Evolutionary conservation across 2,113 vertebrate species (phyloP).

Genomic region (Pipa parva): DNA sequence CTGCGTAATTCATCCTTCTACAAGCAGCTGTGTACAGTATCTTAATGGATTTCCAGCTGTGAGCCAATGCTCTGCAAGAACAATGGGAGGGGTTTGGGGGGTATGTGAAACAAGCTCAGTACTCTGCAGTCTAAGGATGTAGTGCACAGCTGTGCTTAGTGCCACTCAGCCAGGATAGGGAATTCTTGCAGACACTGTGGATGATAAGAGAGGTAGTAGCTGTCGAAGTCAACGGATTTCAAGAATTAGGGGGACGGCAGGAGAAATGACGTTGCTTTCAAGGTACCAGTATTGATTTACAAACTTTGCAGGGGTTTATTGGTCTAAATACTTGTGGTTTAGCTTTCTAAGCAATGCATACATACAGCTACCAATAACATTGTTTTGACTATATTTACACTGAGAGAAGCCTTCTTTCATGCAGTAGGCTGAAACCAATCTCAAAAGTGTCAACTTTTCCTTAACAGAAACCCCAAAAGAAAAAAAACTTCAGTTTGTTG

Average conservation of each 20-base stretch:
- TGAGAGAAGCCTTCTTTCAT: too few relatives aligned
- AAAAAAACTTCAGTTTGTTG: too few relatives aligned
- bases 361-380: too few relatives aligned
- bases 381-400: too few relatives aligned
- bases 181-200: slow-evolving; percentile 64
- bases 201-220: slow-evolving; percentile 53
- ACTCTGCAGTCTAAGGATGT: slow-evolving; percentile 67
- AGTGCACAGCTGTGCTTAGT: slow-evolving; percentile 58
- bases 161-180: slow-evolving; percentile 55
- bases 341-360: too few relatives aligned
- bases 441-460: too few relatives aligned
- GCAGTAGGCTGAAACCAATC: too few relatives aligned
- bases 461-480: too few relatives aligned
- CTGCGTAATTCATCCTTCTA: background rate
- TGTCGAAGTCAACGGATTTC: slow-evolving; percentile 62
- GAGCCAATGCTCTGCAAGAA: slow-evolving; percentile 64
- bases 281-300: slow-evolving; percentile 57
- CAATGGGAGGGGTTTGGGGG: slow-evolving; percentile 60
- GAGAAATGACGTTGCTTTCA: slow-evolving; percentile 59
- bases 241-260: slow-evolving; percentile 53
- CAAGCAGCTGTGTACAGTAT: slow-evolving; percentile 58
- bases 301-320: slow-evolving; percentile 64
- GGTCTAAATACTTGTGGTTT: slow-evolving; percentile 52
- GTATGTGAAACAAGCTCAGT: slow-evolving; percentile 61
- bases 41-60: slow-evolving; percentile 72